A percentile compares a stretch with the other conserved stretches of the same genome.
Conservation (phyloP, 2,888 invertebrate genomes). For the Amaurobius ferox region DNA sequence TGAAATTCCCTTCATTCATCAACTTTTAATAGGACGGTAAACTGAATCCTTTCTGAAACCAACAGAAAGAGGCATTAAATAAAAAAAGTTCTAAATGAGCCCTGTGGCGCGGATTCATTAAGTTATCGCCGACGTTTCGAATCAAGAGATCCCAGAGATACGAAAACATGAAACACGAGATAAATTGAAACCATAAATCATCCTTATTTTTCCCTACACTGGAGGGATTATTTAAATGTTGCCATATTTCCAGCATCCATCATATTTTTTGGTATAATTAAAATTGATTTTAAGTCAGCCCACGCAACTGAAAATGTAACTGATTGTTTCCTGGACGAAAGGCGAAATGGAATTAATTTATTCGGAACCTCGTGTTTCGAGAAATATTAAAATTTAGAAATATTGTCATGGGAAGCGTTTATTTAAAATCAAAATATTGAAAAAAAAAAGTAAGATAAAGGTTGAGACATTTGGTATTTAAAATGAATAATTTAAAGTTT, state of each 20-base stretch:
- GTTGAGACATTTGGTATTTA: too few species aligned
- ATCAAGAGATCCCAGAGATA: neutral
- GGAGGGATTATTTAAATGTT: slow-evolving; percentile 3
- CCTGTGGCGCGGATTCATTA: neutral
- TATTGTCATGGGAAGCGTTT: too few species aligned
- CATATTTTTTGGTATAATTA: slow-evolving; percentile 1
- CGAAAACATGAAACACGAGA: neutral
- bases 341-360: neutral
- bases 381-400: too few species aligned
- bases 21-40: too few species aligned
- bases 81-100: too few species aligned
- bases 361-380: neutral
- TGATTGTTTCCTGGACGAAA: neutral
- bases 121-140: neutral
- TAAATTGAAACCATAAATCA: slow-evolving; percentile 2
- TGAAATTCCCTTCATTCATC: too few species aligned
- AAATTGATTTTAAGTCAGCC: slow-evolving; percentile 5
- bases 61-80: too few species aligned
- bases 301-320: neutral
- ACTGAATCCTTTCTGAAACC: too few species aligned
- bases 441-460: too few species aligned
- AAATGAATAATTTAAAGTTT: too few species aligned
- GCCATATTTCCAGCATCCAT: neutral
- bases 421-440: too few species aligned
- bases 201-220: neutral